Percentiles rank a stretch among this genome's conserved stretches.
These are phyloP conservation scores for Tridacna crocea DNA, from an alignment of 2,888 invertebrate genomes.

Conservation along the genomic window DNA sequence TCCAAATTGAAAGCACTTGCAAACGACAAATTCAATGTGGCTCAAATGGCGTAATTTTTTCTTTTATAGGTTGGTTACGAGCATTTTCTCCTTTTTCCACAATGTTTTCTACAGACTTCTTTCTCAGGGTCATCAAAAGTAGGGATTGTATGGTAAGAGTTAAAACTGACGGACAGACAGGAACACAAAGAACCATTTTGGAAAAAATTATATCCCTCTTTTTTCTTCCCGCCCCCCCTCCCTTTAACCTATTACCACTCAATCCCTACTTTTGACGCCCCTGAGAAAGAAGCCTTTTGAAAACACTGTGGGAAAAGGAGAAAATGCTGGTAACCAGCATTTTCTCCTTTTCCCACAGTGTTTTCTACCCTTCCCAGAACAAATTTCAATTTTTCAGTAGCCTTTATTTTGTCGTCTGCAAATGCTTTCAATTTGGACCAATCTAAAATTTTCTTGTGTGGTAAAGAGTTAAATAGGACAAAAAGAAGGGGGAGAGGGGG, in stretches of 20 bases:
- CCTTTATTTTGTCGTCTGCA: neutral
- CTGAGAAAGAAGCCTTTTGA: neutral
- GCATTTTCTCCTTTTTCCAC: slow-evolving; percentile 8
- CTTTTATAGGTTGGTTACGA: too few species aligned
- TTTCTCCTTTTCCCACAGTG: neutral
- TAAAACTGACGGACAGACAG: neutral
- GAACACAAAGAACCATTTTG: neutral
- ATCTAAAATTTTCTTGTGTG: too few species aligned
- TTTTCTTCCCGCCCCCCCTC: too few species aligned
- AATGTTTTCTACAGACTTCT: too few species aligned
- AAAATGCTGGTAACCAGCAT: neutral
- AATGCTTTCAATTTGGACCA: neutral
- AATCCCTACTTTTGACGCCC: too few species aligned
- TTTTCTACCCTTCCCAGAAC: neutral
- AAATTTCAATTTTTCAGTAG: neutral
- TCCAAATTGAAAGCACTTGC: too few species aligned
- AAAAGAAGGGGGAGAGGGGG: neutral
- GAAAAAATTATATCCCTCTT: neutral
- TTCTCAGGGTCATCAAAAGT: too few species aligned
- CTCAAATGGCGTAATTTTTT: too few species aligned
- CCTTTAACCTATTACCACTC: too few species aligned
- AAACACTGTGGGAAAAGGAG: slow-evolving; percentile 5
- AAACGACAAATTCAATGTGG: too few species aligned
- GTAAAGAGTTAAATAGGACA: neutral
- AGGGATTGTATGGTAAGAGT: too few species aligned